A percentile compares a stretch with the other conserved stretches of the same genome.
These are phyloP conservation scores for Ceuthmochares aereus DNA, from an alignment of 2,113 vertebrate species.

Conservation along the genomic window DNA sequence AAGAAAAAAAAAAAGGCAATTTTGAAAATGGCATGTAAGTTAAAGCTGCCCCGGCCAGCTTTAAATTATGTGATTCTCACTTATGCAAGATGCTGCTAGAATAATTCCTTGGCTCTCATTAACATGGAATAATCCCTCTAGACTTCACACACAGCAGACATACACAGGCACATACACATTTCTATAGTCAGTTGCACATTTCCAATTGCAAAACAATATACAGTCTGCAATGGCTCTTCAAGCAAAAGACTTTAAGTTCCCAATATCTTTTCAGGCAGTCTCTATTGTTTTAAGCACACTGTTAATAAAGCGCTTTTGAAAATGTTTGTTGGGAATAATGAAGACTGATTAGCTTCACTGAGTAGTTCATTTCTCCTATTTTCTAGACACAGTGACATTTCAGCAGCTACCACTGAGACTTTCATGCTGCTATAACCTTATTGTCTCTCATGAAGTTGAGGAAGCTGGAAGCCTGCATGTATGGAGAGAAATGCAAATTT, in stretches of 20 bases:
- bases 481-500: not conserved
- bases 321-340: not conserved
- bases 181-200: conserved; percentile 28
- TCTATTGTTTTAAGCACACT: not conserved
- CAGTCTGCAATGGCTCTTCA: not conserved
- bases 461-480: not conserved
- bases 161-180: conserved; percentile 54
- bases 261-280: not conserved
- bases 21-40: conserved; percentile 55
- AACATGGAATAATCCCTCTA: conserved; percentile 69
- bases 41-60: conserved; percentile 60
- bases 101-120: conserved; percentile 77
- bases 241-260: not conserved
- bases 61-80: conserved; percentile 78
- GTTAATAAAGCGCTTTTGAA: not conserved
- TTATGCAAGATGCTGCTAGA: conserved; percentile 65
- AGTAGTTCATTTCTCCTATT: not conserved
- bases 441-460: not conserved
- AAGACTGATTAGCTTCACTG: not conserved
- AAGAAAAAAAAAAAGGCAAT: conserved; percentile 10
- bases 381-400: not conserved
- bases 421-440: not conserved
- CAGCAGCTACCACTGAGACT: not conserved
- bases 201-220: conserved; percentile 32
- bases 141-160: conserved; percentile 72